Evolutionary conservation across 1,140 invertebrate genomes (phyloP), one percentile per base, ranked within the genome.

Genomic region (Ceratosolen solmsi): DNA sequence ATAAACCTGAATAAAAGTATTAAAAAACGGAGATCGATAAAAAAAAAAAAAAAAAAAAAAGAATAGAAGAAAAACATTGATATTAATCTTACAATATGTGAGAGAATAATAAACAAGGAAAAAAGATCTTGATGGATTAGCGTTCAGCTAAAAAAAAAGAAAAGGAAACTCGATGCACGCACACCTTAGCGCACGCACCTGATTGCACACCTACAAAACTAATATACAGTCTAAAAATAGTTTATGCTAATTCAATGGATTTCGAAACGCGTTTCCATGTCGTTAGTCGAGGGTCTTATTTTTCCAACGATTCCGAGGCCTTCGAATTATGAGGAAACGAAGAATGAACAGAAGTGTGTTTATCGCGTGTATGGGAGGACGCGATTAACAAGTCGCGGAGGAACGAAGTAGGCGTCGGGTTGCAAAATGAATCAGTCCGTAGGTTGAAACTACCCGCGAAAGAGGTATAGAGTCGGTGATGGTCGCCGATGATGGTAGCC

Each of bases 311-410:
- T 30, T 2, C n/a, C 38, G 41, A 49, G 22, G 25, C 51, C 5
- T n/a, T 38, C 33, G 11, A 38, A 38, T n/a, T 38, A 68, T 38
- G 33, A 38, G 63, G 63, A 68, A 68, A 33, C 15, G 36, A 68
- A 17, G 33, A 68, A 33, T n/a, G 63, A 68, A 68, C 38, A 36
- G 51, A 68, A 36, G 36, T 33, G 36, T 25, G 33, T n/a, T 68
- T 30, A 11, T 20, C 63, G n/a, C 38, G 63, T 38, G 15, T 38
- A 38, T 38, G 51, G 4, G 63, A 9, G 63, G 63, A 68, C 22
- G 63, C 49, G 72, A 74, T 49, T 36, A 56, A 74, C 25, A 41
- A 85, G 84, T 83, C 84, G 84, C 84, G 2, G 22, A n/a, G 25
- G 11, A 22, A 36, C 46, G 27, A 75, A 17, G 54, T 60, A 60